Evolutionary conservation across 2,888 invertebrate genomes (phyloP).

Genomic region (Sceliomorpha sp.): DNA sequence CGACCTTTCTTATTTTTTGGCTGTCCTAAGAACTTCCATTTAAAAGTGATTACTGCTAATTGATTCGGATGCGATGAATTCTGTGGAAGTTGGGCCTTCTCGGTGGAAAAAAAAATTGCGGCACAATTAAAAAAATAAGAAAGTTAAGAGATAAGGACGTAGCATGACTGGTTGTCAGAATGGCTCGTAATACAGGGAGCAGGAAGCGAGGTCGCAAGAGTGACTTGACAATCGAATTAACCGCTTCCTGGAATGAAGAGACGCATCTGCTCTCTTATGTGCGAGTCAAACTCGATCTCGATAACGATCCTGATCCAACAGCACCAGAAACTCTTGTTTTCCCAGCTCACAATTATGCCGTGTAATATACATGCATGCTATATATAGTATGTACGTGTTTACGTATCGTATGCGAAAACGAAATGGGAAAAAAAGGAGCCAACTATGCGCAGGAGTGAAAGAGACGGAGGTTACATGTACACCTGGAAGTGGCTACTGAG

Average conservation of each 20-base stretch:
- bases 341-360: slow-evolving; percentile 27
- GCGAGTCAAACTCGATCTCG: slow-evolving; percentile 56
- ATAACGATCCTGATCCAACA: slow-evolving; percentile 49
- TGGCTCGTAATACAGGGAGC: slow-evolving; percentile 68
- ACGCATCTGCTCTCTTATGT: slow-evolving; percentile 55
- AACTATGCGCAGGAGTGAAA: slow-evolving; percentile 6
- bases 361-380: slow-evolving; percentile 48
- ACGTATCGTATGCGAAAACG: slow-evolving; percentile 24
- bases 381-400: slow-evolving; percentile 43
- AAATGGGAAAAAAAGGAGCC: slow-evolving; percentile 14
- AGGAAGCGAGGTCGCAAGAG: slow-evolving; percentile 66
- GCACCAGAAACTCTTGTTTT: slow-evolving; percentile 55
- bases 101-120: slow-evolving; percentile 14
- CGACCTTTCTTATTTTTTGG: slow-evolving; percentile 20
- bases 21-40: slow-evolving; percentile 33
- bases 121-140: slow-evolving; percentile 40
- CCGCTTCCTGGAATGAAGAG: slow-evolving; percentile 62
- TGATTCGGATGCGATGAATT: slow-evolving; percentile 17
- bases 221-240: slow-evolving; percentile 68
- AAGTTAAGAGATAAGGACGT: slow-evolving; percentile 40
- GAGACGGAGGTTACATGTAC: slow-evolving; percentile 22
- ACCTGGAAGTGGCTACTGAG: slow-evolving; percentile 56
- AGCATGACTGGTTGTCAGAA: slow-evolving; percentile 53
- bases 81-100: background rate
- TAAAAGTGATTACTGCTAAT: slow-evolving; percentile 36